Evolutionary conservation across 2,797 vertebrate genomes (phyloP), one percentile per base, ranked within the genome.

Genomic region (Sebastes minor): DNA sequence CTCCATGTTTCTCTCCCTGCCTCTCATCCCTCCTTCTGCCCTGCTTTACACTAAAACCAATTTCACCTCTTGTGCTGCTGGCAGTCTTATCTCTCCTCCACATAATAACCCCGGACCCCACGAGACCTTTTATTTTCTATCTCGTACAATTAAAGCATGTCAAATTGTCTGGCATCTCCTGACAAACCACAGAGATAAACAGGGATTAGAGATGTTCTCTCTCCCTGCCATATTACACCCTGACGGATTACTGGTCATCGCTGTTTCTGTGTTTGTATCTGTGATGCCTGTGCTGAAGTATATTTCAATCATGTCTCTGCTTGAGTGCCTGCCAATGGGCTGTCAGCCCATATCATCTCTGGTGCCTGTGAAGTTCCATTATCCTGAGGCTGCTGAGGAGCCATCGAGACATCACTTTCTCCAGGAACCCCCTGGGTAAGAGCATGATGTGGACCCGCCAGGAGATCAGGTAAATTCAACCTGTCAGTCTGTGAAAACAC

Each of bases 301-400:
- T 28, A 22, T 46, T 68, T 82, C 46, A 55, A 7, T 52, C 18
- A 38, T 18, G 52, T 79, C 28, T 63, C 38, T 60, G 9, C 53
- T 74, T 68, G 62, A 86, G 35, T 23, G 23, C 23, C 66, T 38
- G 30, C 42, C 68, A 60, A 69, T 66, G 53, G 22, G 30, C 27
- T 30, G 13, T 30, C 18, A 35, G 30, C 52, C 46, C 16, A 52
- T 55, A 81, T 23, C 71, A 59, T 78, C 64, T 71, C 52, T 61
- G 56, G 8, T 61, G 77, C 80, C 73, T 66, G 74, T 75, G 75
- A 81, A 52, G 73, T 56, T 66, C 55, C 25, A 76, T 83, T 89
- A 66, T 84, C 22, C 4, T 13, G 33, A 60, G 23, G 71, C 20
- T 33, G 49, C 35, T 0, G 5, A 60, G 53, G 28, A 22, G 35